Conservation (phyloP, 2,113 vertebrate genomes). For the Passer montanus region DNA sequence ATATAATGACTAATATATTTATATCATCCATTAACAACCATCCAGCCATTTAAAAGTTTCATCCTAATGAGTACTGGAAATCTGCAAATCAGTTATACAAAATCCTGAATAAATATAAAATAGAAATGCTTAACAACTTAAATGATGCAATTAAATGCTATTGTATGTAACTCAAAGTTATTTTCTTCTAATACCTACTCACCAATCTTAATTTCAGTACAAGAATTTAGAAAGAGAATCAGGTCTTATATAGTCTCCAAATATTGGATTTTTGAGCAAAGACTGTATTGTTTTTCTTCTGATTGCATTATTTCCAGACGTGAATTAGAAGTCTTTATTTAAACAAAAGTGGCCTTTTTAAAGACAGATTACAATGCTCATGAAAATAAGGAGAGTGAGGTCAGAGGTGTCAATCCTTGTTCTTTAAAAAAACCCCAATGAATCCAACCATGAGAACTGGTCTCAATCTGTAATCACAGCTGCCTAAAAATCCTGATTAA, state of each 20-base stretch:
- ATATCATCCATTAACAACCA: conserved; percentile 65
- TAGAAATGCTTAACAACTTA: conserved; percentile 62
- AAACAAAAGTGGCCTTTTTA: not conserved
- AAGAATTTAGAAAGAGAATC: conserved; percentile 8
- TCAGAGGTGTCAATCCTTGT: not conserved
- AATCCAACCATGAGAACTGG: not conserved
- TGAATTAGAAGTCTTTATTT: not conserved
- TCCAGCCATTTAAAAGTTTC: conserved; percentile 54
- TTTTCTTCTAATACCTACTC: conserved; percentile 38
- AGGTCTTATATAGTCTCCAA: not conserved
- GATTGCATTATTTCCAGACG: not conserved
- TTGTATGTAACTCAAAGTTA: conserved; percentile 45
- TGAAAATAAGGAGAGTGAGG: not conserved
- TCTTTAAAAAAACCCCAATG: accelerated
- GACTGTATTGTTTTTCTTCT: not conserved
- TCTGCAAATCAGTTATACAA: conserved; percentile 71
- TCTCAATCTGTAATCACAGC: not conserved
- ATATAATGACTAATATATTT: conserved; percentile 73
- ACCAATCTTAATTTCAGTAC: conserved; percentile 53
- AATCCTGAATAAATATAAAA: conserved; percentile 58
- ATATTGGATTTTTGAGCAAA: not conserved
- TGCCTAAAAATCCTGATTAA: not conserved
- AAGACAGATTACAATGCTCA: not conserved
- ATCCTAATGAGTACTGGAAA: conserved; percentile 54
- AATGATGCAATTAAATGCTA: conserved; percentile 65